phyloP scores from a whole-genome alignment of 2,113 vertebrate genomes.

The Oenanthe oenanthe region DNA sequence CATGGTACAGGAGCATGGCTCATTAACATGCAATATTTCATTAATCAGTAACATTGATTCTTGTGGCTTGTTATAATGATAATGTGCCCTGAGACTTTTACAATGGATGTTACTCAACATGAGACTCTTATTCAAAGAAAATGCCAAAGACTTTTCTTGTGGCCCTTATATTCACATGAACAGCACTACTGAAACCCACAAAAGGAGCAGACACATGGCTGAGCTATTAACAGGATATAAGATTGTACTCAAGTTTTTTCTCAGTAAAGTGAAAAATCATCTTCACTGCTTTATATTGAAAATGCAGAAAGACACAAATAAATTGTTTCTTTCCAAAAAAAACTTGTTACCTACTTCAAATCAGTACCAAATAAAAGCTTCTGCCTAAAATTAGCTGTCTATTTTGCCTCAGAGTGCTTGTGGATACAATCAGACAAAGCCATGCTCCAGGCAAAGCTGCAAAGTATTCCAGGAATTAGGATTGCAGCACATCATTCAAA shows the following conservation, averaged over 20 bases:
- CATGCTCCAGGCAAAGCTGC: background rate
- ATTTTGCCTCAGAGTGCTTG: background rate
- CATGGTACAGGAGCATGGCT: background rate
- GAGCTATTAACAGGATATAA: background rate
- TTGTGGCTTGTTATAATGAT: background rate
- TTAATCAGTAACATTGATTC: background rate
- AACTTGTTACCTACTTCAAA: background rate
- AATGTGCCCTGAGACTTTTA: background rate
- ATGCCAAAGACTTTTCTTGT: background rate
- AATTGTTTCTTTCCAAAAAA: background rate
- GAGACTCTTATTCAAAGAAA: background rate
- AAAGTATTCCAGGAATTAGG: rapidly evolving
- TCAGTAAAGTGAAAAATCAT: background rate
- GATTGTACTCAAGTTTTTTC: rapidly evolving
- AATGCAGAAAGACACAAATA: background rate
- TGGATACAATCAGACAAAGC: background rate
- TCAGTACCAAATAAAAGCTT: background rate
- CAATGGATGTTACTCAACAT: background rate
- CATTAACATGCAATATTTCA: constrained; percentile 18
- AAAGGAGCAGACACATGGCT: background rate
- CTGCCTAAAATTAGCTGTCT: background rate
- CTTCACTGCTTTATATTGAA: background rate
- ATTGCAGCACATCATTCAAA: background rate
- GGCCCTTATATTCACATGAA: background rate
- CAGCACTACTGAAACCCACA: background rate